Base-by-base conservation (phyloP, 2,888 invertebrate genomes). In the Lamellibrachia satsuma region DNA sequence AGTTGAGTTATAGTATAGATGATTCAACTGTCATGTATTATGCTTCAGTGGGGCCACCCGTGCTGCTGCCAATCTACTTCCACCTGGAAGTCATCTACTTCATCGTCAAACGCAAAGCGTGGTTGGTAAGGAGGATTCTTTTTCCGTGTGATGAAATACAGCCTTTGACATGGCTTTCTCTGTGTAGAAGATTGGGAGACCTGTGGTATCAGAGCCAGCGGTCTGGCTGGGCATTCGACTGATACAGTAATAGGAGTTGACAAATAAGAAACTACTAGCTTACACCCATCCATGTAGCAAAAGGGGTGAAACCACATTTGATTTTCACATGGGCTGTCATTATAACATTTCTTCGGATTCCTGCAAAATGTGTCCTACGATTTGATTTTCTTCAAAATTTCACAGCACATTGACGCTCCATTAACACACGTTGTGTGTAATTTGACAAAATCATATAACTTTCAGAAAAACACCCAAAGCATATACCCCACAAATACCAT, bases 61-160 rank as follows among this genome's bases (percentile, higher is more conserved):
- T 95, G 4, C 95, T 96, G 52, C 94, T 96, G 90, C 96, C 96
- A 2, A 93, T 96, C 3, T 96, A 96, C 93, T 96, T 96, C 94
- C 95, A 96, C 55, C 93, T 94, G 39, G 96, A 96, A 93, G 95
- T 95, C 90, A 91, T 96, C 39, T 95, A 95, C 93, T 96, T 96
- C 93, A 94, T 96, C 7, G 92, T 96, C 91, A 96, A 96, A 93
- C 94, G 96, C 92, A 93, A 94, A 93, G 95, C 95, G 92, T 96
- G 95, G 94, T 92, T 94, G 95, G 96, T 96, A 93, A 95, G 95
- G 94, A 92, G 3, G 4, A 27, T 4, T 75, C n/a, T 75, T 0
- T 75, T 22, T 75, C 75, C 22, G 6, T 15, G 22, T 75, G 75
- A 75, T 60, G 11, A 15, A 60, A 8, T 60, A 15, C 60, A 60